Conservation (phyloP, 2,797 vertebrate species). For the Rachycentron canadum region DNA sequence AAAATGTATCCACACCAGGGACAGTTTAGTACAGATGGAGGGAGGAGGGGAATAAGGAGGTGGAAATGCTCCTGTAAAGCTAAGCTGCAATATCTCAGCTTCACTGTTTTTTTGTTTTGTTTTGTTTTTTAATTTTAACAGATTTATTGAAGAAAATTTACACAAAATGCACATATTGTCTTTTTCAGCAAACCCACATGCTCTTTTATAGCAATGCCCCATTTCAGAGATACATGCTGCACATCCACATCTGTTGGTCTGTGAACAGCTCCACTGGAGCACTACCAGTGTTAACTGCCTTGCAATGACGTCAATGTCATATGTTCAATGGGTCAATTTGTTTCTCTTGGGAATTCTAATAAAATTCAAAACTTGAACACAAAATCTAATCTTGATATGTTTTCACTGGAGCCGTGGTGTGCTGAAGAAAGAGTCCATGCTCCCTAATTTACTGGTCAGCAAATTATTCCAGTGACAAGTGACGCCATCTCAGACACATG, state of each 20-base stretch:
- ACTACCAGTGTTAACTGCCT: neutral
- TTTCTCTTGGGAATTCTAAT: neutral
- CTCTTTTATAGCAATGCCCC: constrained; percentile 1
- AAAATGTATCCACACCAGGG: constrained; percentile 74
- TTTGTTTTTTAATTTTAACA: constrained; percentile 18
- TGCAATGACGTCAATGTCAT: neutral
- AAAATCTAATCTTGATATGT: neutral
- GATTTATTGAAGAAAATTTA: constrained; percentile 32
- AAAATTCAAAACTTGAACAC: neutral
- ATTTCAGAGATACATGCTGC: constrained; percentile 7
- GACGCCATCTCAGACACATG: neutral
- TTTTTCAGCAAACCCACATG: neutral
- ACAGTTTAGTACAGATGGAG: constrained; percentile 66
- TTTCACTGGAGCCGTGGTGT: neutral
- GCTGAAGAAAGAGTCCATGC: neutral
- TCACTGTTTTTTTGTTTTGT: neutral
- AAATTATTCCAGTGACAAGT: neutral
- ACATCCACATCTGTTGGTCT: constrained; percentile 6
- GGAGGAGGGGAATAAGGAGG: constrained; percentile 44
- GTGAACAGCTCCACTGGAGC: neutral
- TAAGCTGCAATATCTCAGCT: constrained; percentile 46
- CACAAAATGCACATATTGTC: constrained; percentile 28
- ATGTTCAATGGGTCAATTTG: neutral
- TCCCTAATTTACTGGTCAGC: too few relatives aligned
- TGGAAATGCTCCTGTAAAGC: constrained; percentile 45